phyloP scores from a whole-genome alignment of 2,113 vertebrate species.

The Xenopus borealis region DNA sequence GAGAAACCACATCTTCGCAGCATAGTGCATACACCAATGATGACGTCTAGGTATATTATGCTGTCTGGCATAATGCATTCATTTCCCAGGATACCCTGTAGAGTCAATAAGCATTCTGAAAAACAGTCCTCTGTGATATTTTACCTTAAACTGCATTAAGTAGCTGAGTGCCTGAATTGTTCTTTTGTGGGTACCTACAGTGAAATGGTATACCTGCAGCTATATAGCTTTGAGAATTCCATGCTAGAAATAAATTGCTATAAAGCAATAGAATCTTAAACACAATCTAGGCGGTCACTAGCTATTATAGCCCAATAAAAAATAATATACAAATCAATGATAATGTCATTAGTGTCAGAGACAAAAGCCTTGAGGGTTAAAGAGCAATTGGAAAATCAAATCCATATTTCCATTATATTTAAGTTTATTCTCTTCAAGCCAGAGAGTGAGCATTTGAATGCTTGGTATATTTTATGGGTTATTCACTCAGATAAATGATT shows the following conservation, averaged over 20 bases:
- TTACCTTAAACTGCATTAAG: too few relatives aligned
- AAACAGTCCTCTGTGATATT: too few relatives aligned
- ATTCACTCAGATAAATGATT: conserved; percentile 27
- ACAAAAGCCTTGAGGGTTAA: conserved; percentile 34
- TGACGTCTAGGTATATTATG: too few relatives aligned
- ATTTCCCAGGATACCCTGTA: too few relatives aligned
- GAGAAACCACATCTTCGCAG: too few relatives aligned
- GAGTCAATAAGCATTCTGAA: too few relatives aligned
- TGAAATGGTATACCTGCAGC: conserved; percentile 3
- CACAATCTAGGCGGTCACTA: conserved; percentile 19
- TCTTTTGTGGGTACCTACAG: not conserved
- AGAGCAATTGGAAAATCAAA: conserved; percentile 39
- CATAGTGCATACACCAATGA: too few relatives aligned
- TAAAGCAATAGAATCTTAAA: conserved; percentile 32
- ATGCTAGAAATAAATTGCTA: conserved; percentile 11
- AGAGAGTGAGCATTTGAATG: conserved; percentile 7
- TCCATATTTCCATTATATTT: conserved; percentile 32
- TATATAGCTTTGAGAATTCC: not conserved
- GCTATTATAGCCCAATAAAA: conserved; percentile 36
- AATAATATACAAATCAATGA: conserved; percentile 33
- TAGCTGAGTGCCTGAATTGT: not conserved
- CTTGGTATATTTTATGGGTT: conserved; percentile 20
- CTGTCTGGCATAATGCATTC: too few relatives aligned
- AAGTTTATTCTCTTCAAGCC: conserved; percentile 18
- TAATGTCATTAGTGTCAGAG: conserved; percentile 39